Evolutionary conservation across 2,888 invertebrate genomes (phyloP), one percentile per base, ranked within the genome.

Genomic region (Penaeus monodon): DNA sequence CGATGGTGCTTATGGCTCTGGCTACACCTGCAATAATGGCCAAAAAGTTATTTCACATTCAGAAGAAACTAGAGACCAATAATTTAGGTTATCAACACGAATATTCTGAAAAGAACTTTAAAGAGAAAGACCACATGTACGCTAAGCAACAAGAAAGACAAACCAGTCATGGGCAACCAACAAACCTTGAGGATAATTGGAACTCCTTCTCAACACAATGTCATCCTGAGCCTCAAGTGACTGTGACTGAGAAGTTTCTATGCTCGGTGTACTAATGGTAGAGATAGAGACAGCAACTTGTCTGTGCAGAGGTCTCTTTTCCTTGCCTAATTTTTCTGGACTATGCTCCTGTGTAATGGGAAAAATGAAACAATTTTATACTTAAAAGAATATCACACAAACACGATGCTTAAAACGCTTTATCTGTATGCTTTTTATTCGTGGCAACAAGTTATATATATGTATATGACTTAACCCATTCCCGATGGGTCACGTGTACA

Each of bases 1-100:
- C 92, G 20, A 92, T 91, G 57, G 92, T 91, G 84, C 91, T 91
- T 68, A 90, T 90, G 33, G 86, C 88, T 70, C 88, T 82, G 38
- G 81, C 66, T 38, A 89, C 89, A 65, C 88, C 89, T 89, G 78
- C 29, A 22, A 81, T 57, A 20, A 20, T 57, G 57, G 57, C 4
- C 57, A 17, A 17, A 17, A 57, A 20, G 17, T 57, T 0, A 20
- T 57, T 57, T 57, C 10, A 57, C 57, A 57, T 57, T 57, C 17
- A 57, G 57, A 57, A 57, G 17, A 20, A 57, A 57, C 57, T 17
- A 57, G 20, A 57, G 57, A 44, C 2, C 17, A 17, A 57, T 57
- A 57, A 57, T 57, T 57, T 57, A 57, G 17, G 0, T 3, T 20
- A 57, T 57, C 17, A 57, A 57, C 57, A 57, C 3, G 17, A 20